Percentiles rank a stretch among this genome's conserved stretches.
phyloP scores from a whole-genome alignment of 1,140 invertebrate genomes.

The Plectrocnemia conspersa region DNA sequence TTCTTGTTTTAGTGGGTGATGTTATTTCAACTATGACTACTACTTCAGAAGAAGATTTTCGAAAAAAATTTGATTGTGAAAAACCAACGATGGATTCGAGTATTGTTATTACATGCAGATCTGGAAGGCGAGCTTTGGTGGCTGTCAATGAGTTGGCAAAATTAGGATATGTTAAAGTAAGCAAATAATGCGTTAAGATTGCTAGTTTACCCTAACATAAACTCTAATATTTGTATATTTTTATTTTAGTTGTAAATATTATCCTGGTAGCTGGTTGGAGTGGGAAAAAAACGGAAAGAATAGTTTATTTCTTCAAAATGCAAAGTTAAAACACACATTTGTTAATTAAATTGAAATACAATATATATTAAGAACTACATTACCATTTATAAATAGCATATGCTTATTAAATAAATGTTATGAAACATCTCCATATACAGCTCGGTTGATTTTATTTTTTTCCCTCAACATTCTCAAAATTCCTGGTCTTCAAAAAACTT shows the following conservation, averaged over 20 bases:
- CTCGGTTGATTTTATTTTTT: no score
- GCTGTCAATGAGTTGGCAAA: conserved; percentile 48
- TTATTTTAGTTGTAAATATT: conserved; percentile 30
- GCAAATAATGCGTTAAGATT: not conserved
- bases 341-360: no score
- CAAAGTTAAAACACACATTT: no score
- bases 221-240: conserved; percentile 4
- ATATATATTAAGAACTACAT: no score
- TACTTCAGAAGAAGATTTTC: conserved; percentile 42
- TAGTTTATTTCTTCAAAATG: no score
- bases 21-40: not conserved
- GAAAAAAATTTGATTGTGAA: conserved; percentile 43
- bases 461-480: no score
- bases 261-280: conserved; percentile 32
- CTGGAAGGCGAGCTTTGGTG: conserved; percentile 48
- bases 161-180: conserved; percentile 52
- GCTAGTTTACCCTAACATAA: not conserved
- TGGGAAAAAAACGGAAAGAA: conserved; percentile 27
- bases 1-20: not conserved
- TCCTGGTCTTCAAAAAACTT: no score
- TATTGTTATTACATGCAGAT: conserved; percentile 53
- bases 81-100: conserved; percentile 49
- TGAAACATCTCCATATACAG: no score
- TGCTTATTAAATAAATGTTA: no score
- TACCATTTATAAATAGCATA: no score